phyloP scores from a whole-genome alignment of 2,797 vertebrate species.

The Pseudochromis fuscus region DNA sequence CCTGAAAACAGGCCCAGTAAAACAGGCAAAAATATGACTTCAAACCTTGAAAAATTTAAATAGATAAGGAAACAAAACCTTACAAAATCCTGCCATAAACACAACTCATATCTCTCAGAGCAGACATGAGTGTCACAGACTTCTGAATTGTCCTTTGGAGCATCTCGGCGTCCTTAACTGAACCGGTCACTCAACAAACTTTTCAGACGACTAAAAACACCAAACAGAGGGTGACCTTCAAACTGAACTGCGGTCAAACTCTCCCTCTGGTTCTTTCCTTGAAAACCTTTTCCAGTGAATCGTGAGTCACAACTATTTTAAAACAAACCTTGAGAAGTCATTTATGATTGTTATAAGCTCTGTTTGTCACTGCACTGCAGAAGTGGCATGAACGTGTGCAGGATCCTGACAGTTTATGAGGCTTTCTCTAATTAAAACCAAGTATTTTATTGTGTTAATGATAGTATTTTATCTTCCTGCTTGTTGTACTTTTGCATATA shows the following conservation, averaged over 20 bases:
- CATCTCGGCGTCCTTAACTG: not conserved
- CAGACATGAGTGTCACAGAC: too few relatives aligned
- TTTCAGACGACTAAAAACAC: not conserved
- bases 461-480: not conserved
- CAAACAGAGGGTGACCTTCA: not conserved
- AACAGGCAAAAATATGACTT: not conserved
- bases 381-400: not conserved
- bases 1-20: not conserved
- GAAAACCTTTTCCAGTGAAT: slow-evolving; percentile 7
- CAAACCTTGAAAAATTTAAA: not conserved
- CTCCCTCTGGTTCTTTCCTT: not conserved
- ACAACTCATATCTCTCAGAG: not conserved
- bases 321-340: not conserved
- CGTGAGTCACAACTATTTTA: not conserved
- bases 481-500: not conserved
- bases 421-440: not conserved
- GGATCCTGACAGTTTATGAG: not conserved
- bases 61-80: not conserved
- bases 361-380: not conserved
- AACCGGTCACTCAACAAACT: not conserved
- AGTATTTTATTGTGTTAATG: not conserved
- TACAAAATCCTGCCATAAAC: not conserved
- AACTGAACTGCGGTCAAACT: not conserved
- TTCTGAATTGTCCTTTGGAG: not conserved
- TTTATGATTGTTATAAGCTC: not conserved